phyloP scores from a whole-genome alignment of 1,140 invertebrate species.

The Cotesia vestalis region DNA sequence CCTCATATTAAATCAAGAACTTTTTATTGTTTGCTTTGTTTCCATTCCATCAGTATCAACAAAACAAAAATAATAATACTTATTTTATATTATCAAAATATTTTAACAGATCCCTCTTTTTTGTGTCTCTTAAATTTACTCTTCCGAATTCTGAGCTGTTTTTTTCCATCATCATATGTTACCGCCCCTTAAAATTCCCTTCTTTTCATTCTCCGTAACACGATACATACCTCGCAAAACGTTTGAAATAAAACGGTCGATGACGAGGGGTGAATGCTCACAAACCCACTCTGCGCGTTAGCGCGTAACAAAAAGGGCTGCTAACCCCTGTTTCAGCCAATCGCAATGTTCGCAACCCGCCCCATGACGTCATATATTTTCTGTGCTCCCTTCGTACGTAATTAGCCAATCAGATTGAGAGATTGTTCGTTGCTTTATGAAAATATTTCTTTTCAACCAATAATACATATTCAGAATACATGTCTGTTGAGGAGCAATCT shows the following conservation, averaged over 20 bases:
- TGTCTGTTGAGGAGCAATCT: background rate
- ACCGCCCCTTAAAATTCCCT: slow-evolving; percentile 10
- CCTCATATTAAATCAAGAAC: slow-evolving; percentile 8
- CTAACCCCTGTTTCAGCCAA: slow-evolving; percentile 48
- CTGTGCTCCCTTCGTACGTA: slow-evolving; percentile 44
- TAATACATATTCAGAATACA: background rate
- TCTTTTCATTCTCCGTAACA: slow-evolving; percentile 17
- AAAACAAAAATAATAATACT: background rate
- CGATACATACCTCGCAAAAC: slow-evolving; percentile 34
- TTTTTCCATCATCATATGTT: background rate
- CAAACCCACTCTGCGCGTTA: slow-evolving; percentile 28
- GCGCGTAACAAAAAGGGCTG: slow-evolving; percentile 30
- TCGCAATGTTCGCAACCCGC: slow-evolving; percentile 51
- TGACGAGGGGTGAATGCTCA: slow-evolving; percentile 7
- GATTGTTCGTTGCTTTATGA: slow-evolving; percentile 17
- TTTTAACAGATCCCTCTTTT: background rate
- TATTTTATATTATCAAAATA: background rate
- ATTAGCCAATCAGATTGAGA: slow-evolving; percentile 58
- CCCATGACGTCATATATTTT: slow-evolving; percentile 52
- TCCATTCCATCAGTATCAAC: background rate
- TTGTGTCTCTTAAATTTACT: background rate
- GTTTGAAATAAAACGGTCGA: slow-evolving; percentile 38
- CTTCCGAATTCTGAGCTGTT: background rate
- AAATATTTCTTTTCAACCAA: background rate
- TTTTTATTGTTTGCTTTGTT: background rate